phyloP scores from a whole-genome alignment of 2,888 invertebrate genomes.

The Nomada ferruginata region DNA sequence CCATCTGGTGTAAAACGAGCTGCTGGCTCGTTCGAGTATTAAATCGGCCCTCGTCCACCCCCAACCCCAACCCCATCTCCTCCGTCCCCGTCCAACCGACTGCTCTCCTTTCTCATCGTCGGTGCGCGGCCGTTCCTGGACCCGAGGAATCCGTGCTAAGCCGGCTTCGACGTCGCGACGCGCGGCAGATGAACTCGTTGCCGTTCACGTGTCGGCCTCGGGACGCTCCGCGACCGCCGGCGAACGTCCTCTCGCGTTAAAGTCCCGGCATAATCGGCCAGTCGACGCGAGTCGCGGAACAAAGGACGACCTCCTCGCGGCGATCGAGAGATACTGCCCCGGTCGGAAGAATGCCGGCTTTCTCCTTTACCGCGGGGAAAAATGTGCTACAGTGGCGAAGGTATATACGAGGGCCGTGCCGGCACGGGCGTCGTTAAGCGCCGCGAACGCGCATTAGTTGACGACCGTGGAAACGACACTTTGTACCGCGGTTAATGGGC shows the following conservation, averaged over 20 bases:
- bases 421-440: slow-evolving; percentile 47
- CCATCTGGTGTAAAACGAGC: slow-evolving; percentile 84
- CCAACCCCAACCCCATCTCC: slow-evolving; percentile 11
- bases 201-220: slow-evolving; percentile 55
- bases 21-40: slow-evolving; percentile 83
- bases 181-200: slow-evolving; percentile 64
- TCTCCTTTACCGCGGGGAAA: slow-evolving; percentile 6
- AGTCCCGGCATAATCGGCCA: slow-evolving; percentile 41
- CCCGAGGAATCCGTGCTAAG: slow-evolving; percentile 60
- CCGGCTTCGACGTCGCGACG: slow-evolving; percentile 65
- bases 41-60: slow-evolving; percentile 79
- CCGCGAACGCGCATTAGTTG: slow-evolving; percentile 72
- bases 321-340: neutral
- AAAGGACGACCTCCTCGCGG: slow-evolving; percentile 41
- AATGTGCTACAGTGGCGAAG: neutral
- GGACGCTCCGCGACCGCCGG: slow-evolving; percentile 23
- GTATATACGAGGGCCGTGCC: no score
- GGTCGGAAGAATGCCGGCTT: slow-evolving; percentile 25
- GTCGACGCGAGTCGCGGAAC: slow-evolving; percentile 28
- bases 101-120: slow-evolving; percentile 17
- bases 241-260: slow-evolving; percentile 66
- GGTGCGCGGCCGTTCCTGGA: slow-evolving; percentile 28
- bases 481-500: slow-evolving; percentile 77
- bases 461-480: slow-evolving; percentile 79
- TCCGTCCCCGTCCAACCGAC: neutral